Evolutionary conservation across 2,113 vertebrate genomes (phyloP).

Genomic region (Corythaixoides concolor): DNA sequence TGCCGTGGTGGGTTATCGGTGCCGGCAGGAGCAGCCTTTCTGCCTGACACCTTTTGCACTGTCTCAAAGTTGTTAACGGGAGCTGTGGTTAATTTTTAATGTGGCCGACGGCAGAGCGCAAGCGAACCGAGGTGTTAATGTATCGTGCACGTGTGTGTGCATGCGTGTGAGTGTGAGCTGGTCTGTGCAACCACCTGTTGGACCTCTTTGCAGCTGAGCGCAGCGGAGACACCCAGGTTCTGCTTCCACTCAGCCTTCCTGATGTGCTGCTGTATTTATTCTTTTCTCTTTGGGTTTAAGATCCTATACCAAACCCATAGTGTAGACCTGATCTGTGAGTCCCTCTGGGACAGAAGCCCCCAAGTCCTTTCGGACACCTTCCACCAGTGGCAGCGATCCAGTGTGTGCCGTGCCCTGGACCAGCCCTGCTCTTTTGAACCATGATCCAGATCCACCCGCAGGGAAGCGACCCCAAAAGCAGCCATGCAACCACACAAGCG

Average conservation of each 20-base stretch:
- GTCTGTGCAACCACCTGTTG: not conserved
- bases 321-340: fast-evolving
- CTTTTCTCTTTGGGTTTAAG: not conserved
- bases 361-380: not conserved
- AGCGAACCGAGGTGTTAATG: not conserved
- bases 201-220: not conserved
- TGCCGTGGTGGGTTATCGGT: fast-evolving
- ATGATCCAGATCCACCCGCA: fast-evolving
- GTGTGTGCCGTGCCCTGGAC: fast-evolving
- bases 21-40: not conserved
- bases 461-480: not conserved
- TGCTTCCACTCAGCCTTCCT: not conserved
- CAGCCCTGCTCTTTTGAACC: not conserved
- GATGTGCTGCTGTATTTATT: not conserved
- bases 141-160: not conserved
- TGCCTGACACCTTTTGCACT: not conserved
- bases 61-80: not conserved
- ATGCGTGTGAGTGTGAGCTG: not conserved
- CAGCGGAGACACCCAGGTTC: not conserved
- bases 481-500: fast-evolving
- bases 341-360: not conserved
- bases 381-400: fast-evolving
- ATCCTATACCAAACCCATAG: fast-evolving
- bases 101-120: not conserved
- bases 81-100: not conserved